Evolutionary conservation across 2,797 vertebrate species (phyloP).

Genomic region (Rhynchotus rufescens): DNA sequence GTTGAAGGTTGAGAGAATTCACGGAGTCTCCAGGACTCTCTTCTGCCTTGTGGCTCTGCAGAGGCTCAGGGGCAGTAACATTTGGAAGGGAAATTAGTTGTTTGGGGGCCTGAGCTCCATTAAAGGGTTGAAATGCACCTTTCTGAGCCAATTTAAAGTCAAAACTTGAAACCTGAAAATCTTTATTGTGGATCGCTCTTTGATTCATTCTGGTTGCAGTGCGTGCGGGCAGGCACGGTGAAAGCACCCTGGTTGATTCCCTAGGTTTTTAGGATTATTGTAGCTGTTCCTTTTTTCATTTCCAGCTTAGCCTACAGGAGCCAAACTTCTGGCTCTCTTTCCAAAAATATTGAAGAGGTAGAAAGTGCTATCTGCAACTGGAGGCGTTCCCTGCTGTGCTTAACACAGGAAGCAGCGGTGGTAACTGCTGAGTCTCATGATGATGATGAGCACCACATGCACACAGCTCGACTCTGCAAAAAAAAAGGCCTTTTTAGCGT

Average conservation of each 20-base stretch:
- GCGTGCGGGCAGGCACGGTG: too few species aligned
- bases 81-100: background rate
- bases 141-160: background rate
- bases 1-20: background rate
- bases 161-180: background rate
- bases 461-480: rapidly evolving
- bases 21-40: background rate
- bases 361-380: background rate
- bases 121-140: background rate
- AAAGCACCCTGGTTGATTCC: background rate
- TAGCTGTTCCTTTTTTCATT: background rate
- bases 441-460: background rate
- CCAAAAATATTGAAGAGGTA: rapidly evolving
- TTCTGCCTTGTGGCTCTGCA: background rate
- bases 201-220: background rate
- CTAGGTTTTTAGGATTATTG: background rate
- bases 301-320: background rate
- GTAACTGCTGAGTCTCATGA: background rate
- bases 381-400: background rate
- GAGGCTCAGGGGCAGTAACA: background rate
- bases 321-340: background rate
- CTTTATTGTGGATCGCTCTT: slow-evolving; percentile 43
- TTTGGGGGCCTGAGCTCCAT: background rate
- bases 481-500: background rate
- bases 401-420: background rate